Evolutionary conservation across 2,113 vertebrate species (phyloP), one percentile per base, ranked within the genome.

Genomic region (Trinectes maculatus): DNA sequence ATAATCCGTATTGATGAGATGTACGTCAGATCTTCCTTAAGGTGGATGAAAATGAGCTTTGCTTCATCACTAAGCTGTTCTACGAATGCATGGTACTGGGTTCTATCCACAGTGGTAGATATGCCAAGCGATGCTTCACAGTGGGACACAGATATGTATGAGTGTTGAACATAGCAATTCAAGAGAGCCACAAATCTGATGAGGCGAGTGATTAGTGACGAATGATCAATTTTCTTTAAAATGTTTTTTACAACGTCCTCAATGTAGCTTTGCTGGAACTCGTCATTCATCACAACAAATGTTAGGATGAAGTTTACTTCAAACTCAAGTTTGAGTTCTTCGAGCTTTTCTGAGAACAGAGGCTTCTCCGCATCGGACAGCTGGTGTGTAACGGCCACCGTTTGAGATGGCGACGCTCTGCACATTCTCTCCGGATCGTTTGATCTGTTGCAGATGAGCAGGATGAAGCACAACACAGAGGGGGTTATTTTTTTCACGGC

Each of bases 251-350:
- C 92, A 67, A 89, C 77, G 13, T 87, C 5, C 0, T 77, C 4
- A 39, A 93, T 75, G 0, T 93, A 93, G 0, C 36, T 67, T 48
- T 2, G 52, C 0, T 84, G 5, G 21, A 53, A 94, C 51, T 84
- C 92, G 33, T 91, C 0, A 0, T 18, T 88, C 92, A 94, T 92
- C 16, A 94, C 82, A 10, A 93, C 92, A 48, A 94, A 94, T 0
- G 91, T 92, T 2, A 93, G 79, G 22, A 93, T 93, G 13, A 82
- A 91, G 43, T 92, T 74, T 19, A 79, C 26, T 12, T 84, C 53
- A 13, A 70, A 46, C 0, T 89, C 44, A 10, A 0, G 0, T 29
- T 73, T 29, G 13, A 87, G 68, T 12, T 89, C 2, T 6, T 53
- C 43, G 0, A 6, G 21, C 74, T 93, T 93, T 4, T n/a, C 51